Percentiles rank a stretch among this genome's conserved stretches.
Conservation (phyloP, 2,797 vertebrate genomes). For the Etheostoma perlongum region DNA sequence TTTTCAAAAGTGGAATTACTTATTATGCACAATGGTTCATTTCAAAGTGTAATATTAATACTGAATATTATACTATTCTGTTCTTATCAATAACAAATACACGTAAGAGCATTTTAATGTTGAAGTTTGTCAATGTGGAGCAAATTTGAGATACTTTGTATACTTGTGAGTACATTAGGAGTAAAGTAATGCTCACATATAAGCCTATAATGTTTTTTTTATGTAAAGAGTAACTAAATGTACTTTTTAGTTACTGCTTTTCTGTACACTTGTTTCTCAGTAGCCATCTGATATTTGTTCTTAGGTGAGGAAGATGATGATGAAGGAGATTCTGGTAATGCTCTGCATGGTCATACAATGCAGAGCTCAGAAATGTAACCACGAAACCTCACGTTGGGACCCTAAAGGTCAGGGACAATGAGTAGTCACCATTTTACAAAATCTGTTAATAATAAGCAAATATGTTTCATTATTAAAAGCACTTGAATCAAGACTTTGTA, state of each 20-base stretch:
- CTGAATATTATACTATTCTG: neutral
- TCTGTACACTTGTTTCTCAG: neutral
- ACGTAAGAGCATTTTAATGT: neutral
- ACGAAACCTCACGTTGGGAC: conserved; percentile 70
- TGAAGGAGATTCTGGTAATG: conserved; percentile 65
- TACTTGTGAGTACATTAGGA: neutral
- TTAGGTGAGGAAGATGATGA: conserved; percentile 55
- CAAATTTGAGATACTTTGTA: neutral
- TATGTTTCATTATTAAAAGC: neutral
- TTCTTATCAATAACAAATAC: neutral
- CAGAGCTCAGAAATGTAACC: conserved; percentile 76
- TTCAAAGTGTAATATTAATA: neutral
- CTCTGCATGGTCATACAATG: conserved; percentile 78
- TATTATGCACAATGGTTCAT: neutral
- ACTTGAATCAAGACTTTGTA: neutral
- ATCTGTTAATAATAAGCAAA: conserved; percentile 4
- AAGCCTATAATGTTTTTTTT: neutral
- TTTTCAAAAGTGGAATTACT: neutral
- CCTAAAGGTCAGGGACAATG: conserved; percentile 70
- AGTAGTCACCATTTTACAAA: neutral
- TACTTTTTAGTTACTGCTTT: neutral
- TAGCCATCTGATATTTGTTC: conserved; percentile 18
- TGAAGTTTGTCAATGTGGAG: neutral
- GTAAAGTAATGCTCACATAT: neutral
- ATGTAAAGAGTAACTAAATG: neutral